Base-by-base conservation (phyloP, 2,113 vertebrate genomes). In the Leptocoma aspasia region DNA sequence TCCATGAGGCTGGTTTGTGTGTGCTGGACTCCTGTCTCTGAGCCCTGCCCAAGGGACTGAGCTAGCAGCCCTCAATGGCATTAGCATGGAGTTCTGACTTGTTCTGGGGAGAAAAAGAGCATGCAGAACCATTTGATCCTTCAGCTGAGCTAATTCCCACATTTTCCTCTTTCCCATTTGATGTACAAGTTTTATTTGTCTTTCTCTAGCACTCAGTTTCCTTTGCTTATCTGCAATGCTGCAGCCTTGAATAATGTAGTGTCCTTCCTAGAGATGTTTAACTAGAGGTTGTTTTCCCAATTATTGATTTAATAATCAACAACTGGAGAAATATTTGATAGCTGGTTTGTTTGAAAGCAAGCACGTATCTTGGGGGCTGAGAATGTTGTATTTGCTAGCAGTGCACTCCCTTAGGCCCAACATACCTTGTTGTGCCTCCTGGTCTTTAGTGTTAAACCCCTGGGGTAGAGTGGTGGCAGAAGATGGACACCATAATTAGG, bases 381-480 rank as follows among this genome's bases (percentile, higher is more conserved):
- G 56, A 85, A 53, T 1, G 2, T 56, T 75, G 72, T 56, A 6
- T 89, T 21, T 21, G 16, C 50, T 60, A 59, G 21, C 21, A 76
- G 33, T 63, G 33, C 5, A 3, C 18, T 91, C 28, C 42, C 15
- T 86, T 68, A 61, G 72, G 39, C 27, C 66, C 37, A 45, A 1
- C 8, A 16, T n/a, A 33, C 11, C n/a, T 56, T 45, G 44, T 41
- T 47, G 18, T 86, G n/a, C 59, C 50, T 54, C 41, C 0, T 0
- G 37, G 41, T 82, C 57, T 68, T 72, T 18, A 21, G 56, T 75
- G 16, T 53, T 17, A 59, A 63, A 70, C 13, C 15, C 9, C 10
- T 45, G 20, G 66, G 31, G 10, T 6, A 61, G 15, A 39, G 28
- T 7, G 6, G 16, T 50, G 50, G 26, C 66, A 88, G 63, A 66